phyloP scores from a whole-genome alignment of 2,888 invertebrate genomes.

The Alentia gelatinosa region DNA sequence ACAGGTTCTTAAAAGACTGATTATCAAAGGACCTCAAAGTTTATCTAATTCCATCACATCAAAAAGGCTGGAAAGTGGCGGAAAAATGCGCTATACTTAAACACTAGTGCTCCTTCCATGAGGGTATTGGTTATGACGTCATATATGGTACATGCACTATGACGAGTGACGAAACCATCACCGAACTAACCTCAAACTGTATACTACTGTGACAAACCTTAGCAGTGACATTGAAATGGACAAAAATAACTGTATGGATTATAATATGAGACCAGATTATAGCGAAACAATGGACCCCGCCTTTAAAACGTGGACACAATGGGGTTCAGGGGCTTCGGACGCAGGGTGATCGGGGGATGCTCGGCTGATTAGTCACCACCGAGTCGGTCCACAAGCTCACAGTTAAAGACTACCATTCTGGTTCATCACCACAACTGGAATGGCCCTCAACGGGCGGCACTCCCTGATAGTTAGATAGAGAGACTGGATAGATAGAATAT shows the following conservation, averaged over 20 bases:
- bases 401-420: background rate
- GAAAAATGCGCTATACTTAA: slow-evolving; percentile 31
- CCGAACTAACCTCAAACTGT: slow-evolving; percentile 15
- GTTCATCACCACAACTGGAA: slow-evolving; percentile 28
- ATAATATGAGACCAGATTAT: background rate
- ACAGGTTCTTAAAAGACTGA: slow-evolving; percentile 31
- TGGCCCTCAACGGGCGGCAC: slow-evolving; percentile 9
- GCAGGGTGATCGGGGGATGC: background rate
- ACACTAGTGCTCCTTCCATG: slow-evolving; percentile 30
- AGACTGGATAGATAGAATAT: too few species aligned
- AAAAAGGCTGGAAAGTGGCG: slow-evolving; percentile 37
- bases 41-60: slow-evolving; percentile 48
- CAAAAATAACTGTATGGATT: slow-evolving; percentile 51
- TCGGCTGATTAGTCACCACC: background rate
- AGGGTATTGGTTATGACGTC: background rate
- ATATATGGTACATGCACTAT: slow-evolving; percentile 42
- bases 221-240: slow-evolving; percentile 45
- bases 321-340: background rate
- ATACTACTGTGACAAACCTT: slow-evolving; percentile 41
- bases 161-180: background rate
- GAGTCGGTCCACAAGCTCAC: background rate
- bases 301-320: too few species aligned
- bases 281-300: background rate
- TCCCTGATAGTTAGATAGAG: background rate
- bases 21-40: slow-evolving; percentile 18